phyloP scores from a whole-genome alignment of 2,888 invertebrate genomes.

The Troilus luridus region DNA sequence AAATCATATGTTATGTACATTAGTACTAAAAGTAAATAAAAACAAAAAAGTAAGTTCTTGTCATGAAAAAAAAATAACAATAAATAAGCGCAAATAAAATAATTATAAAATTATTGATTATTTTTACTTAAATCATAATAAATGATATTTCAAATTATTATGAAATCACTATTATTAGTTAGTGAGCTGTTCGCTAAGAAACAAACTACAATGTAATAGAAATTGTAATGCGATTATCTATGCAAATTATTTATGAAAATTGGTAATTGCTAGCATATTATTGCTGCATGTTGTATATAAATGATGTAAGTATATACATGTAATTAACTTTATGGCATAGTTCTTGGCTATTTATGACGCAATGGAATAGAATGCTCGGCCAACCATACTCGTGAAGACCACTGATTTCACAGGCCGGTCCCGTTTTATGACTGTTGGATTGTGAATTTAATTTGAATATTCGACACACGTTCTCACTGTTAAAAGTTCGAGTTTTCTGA shows the following conservation, averaged over 20 bases:
- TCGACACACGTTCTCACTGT: constrained; percentile 21
- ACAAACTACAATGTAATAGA: no score
- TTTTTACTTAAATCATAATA: no score
- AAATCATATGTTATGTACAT: no score
- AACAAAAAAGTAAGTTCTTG: no score
- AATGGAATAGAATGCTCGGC: not conserved
- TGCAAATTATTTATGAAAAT: not conserved
- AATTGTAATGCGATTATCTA: not conserved
- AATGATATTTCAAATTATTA: no score
- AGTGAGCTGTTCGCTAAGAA: no score
- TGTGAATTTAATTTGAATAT: constrained; percentile 40
- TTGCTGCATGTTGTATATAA: not conserved
- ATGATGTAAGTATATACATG: not conserved
- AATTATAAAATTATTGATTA: no score
- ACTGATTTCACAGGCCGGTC: constrained; percentile 15
- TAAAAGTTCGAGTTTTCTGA: constrained; percentile 23
- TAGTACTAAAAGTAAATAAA: no score
- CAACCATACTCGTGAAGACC: constrained; percentile 4
- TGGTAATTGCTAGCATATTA: no score
- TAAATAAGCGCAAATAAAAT: no score
- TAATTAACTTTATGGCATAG: not conserved
- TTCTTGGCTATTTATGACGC: not conserved
- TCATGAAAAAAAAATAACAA: no score
- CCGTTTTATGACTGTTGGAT: constrained; percentile 21
- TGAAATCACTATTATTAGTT: no score